Conservation (phyloP, 2,888 invertebrate species). For the Parelbella ahira region DNA sequence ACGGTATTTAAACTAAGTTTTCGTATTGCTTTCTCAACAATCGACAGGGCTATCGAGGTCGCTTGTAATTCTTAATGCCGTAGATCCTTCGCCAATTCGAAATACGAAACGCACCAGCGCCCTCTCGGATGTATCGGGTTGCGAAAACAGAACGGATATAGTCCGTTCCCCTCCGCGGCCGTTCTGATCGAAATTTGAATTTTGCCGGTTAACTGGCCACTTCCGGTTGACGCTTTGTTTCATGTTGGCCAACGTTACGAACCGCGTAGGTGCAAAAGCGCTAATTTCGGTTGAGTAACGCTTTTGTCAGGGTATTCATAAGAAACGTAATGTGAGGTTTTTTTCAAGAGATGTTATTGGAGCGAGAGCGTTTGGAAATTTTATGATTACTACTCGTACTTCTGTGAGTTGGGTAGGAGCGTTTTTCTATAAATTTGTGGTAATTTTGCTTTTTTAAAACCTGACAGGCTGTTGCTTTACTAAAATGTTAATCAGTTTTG, state of each 20-base stretch:
- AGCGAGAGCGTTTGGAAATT: no score
- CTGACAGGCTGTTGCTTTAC: no score
- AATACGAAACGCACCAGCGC: conserved; percentile 66
- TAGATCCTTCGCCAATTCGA: conserved; percentile 43
- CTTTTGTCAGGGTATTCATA: conserved; percentile 16
- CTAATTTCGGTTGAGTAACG: conserved; percentile 19
- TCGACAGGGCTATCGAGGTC: conserved; percentile 22
- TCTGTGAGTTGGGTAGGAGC: no score
- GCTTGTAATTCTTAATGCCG: conserved; percentile 28
- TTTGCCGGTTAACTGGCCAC: conserved; percentile 75
- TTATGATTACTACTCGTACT: no score
- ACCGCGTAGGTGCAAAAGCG: conserved; percentile 19
- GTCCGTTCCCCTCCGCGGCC: conserved; percentile 70
- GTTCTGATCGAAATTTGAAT: conserved; percentile 76
- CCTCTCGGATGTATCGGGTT: conserved; percentile 52
- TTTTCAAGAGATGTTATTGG: no score
- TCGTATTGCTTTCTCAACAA: no score
- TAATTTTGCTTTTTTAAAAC: no score
- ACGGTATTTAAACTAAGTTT: no score
- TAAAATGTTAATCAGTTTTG: no score
- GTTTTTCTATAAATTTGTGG: no score
- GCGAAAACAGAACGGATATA: conserved; percentile 80
- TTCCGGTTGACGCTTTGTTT: conserved; percentile 71
- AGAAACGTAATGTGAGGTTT: no score
- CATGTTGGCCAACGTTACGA: conserved; percentile 41